Conservation (phyloP, 1,140 invertebrate species). For the Steinernema feltiae region DNA sequence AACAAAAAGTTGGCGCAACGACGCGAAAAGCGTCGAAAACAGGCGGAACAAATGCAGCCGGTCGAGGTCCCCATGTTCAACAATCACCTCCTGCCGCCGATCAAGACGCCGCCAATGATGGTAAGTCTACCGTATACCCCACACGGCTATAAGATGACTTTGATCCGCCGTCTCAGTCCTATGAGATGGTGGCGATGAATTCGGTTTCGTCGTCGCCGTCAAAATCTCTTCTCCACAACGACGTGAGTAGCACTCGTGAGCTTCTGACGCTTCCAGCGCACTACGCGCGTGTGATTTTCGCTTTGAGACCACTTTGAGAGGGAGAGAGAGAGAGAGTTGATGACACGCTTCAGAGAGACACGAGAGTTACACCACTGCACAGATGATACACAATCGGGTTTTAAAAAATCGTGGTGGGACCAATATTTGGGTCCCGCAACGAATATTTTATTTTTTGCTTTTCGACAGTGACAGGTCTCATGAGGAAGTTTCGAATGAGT, state of each 20-base stretch:
- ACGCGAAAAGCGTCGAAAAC: constrained; percentile 41
- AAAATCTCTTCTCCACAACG: not conserved
- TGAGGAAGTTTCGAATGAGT: too few relatives aligned
- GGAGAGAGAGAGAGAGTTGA: too few relatives aligned
- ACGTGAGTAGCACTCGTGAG: not conserved
- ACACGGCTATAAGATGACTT: not conserved
- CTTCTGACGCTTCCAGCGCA: not conserved
- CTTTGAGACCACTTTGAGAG: not conserved
- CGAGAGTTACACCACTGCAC: too few relatives aligned
- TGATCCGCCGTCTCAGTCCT: not conserved
- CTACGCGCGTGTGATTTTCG: not conserved
- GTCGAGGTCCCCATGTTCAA: constrained; percentile 2
- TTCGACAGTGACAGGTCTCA: too few relatives aligned
- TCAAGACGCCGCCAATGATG: not conserved
- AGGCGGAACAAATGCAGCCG: constrained; percentile 26
- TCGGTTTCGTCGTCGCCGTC: not conserved
- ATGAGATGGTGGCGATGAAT: constrained; percentile 9
- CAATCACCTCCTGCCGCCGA: constrained; percentile 7
- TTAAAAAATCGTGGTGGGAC: too few relatives aligned
- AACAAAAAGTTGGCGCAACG: constrained; percentile 48
- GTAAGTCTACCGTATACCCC: constrained; percentile 10
- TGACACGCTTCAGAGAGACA: too few relatives aligned
- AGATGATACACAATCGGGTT: too few relatives aligned
- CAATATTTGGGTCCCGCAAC: too few relatives aligned
- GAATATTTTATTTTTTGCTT: too few relatives aligned